phyloP scores from a whole-genome alignment of 2,888 invertebrate genomes.

The Trichopoda pennipes region DNA sequence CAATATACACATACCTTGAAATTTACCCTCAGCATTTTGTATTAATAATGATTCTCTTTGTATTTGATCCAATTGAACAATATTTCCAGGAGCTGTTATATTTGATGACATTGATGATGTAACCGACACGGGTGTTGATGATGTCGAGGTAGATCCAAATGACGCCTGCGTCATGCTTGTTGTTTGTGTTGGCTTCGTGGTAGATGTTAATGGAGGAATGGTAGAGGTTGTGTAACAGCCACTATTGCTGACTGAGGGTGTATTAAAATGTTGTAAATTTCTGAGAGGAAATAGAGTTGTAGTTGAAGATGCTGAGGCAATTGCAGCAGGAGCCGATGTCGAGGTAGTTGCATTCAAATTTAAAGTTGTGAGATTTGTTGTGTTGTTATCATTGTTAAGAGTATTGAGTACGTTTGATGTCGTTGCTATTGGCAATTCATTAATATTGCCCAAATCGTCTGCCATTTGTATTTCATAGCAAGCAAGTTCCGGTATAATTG shows the following conservation, averaged over 20 bases:
- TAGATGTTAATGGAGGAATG: conserved; percentile 55
- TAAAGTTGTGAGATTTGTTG: conserved; percentile 52
- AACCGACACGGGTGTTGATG: conserved; percentile 45
- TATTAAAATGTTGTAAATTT: conserved; percentile 45
- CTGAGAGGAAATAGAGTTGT: conserved; percentile 50
- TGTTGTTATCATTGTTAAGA: conserved; percentile 14
- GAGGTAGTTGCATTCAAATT: conserved; percentile 49
- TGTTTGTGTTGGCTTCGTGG: conserved; percentile 55
- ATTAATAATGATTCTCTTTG: conserved; percentile 76
- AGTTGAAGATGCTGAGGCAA: conserved; percentile 28
- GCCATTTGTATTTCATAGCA: conserved; percentile 83
- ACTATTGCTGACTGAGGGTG: conserved; percentile 32
- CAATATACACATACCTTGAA: conserved; percentile 74
- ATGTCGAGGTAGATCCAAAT: conserved; percentile 46
- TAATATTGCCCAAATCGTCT: conserved; percentile 72
- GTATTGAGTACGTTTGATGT: conserved; percentile 53
- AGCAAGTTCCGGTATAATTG: conserved; percentile 86
- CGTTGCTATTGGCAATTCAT: conserved; percentile 70
- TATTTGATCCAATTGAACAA: conserved; percentile 75
- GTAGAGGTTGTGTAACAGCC: conserved; percentile 30
- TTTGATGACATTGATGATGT: conserved; percentile 48
- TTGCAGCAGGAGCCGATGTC: conserved; percentile 40
- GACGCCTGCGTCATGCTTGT: conserved; percentile 60
- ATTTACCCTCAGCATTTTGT: conserved; percentile 77
- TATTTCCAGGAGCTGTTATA: conserved; percentile 65